Evolutionary conservation across 2,797 vertebrate species (phyloP).

Genomic region (Microchirus variegatus): DNA sequence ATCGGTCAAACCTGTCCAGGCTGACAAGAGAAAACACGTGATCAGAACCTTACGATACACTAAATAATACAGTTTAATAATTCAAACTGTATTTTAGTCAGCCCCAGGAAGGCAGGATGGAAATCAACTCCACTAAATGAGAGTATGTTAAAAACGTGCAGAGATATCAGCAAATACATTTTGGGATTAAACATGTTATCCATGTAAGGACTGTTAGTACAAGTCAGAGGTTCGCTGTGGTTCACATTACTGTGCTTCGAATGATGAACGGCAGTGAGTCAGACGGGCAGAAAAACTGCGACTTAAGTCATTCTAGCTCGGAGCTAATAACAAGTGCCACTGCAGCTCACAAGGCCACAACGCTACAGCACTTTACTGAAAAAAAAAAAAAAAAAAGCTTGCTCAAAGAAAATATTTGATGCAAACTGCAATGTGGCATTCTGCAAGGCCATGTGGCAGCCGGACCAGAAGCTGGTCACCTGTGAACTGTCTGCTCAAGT

Average conservation of each 20-base stretch:
- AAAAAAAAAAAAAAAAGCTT: slow-evolving; percentile 1
- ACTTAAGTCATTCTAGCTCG: slow-evolving; percentile 39
- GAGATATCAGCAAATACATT: slow-evolving; percentile 30
- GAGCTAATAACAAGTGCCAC: slow-evolving; percentile 9
- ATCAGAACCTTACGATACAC: slow-evolving; percentile 13
- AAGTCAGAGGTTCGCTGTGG: slow-evolving; percentile 19
- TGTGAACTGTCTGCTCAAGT: slow-evolving; percentile 21
- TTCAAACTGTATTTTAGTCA: slow-evolving; percentile 33
- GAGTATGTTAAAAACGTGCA: slow-evolving; percentile 6
- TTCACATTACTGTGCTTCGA: slow-evolving; percentile 48
- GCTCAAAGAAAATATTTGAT: slow-evolving; percentile 14
- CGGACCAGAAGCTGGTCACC: not conserved
- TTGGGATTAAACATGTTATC: not conserved
- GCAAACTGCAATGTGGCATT: slow-evolving; percentile 2
- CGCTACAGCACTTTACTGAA: slow-evolving; percentile 12
- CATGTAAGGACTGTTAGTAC: slow-evolving; percentile 8
- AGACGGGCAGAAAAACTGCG: slow-evolving; percentile 39
- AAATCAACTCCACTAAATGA: slow-evolving; percentile 3
- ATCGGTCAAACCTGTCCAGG: slow-evolving; percentile 10
- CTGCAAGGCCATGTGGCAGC: not conserved
- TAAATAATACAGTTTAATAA: slow-evolving; percentile 20
- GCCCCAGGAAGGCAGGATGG: slow-evolving; percentile 32
- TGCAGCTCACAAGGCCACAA: not conserved
- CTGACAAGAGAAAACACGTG: slow-evolving; percentile 6
- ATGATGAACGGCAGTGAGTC: slow-evolving; percentile 31